Conservation (phyloP, 2,888 invertebrate genomes). For the Pyrgus malvae region DNA sequence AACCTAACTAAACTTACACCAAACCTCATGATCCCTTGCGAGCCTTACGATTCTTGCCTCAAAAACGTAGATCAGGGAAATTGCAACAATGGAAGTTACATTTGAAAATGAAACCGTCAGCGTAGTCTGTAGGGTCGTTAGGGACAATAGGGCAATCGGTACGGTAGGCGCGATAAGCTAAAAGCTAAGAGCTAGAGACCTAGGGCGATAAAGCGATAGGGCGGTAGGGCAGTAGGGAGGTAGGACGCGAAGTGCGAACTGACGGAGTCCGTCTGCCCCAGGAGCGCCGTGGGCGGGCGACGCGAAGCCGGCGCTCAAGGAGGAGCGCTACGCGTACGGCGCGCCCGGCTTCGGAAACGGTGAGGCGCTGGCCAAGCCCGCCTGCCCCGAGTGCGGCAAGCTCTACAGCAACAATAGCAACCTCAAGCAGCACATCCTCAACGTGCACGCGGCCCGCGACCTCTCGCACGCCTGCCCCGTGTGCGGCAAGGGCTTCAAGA, state of each 20-base stretch:
- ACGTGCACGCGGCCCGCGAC: slow-evolving; percentile 84
- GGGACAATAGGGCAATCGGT: background rate
- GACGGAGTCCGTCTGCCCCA: slow-evolving; percentile 76
- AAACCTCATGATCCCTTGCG: slow-evolving; percentile 52
- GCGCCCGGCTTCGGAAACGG: slow-evolving; percentile 52
- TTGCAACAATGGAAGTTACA: slow-evolving; percentile 48
- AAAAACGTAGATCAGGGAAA: slow-evolving; percentile 22
- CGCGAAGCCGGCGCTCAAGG: slow-evolving; percentile 42
- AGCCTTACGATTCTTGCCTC: slow-evolving; percentile 14
- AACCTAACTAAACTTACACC: slow-evolving; percentile 58
- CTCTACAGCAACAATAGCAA: slow-evolving; percentile 86
- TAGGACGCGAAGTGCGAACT: slow-evolving; percentile 46
- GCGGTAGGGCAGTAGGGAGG: slow-evolving; percentile 14
- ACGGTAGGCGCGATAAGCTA: no score
- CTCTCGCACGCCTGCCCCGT: slow-evolving; percentile 83
- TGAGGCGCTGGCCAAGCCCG: slow-evolving; percentile 76
- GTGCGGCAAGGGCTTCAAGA: slow-evolving; percentile 86
- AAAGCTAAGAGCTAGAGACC: no score
- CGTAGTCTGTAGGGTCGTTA: slow-evolving; percentile 4
- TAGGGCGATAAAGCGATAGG: background rate
- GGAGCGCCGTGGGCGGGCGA: slow-evolving; percentile 70
- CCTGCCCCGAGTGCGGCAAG: slow-evolving; percentile 86
- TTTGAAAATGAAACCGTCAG: slow-evolving; percentile 1
- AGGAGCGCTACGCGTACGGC: slow-evolving; percentile 47
- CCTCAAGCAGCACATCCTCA: slow-evolving; percentile 86